Evolutionary conservation across 2,797 vertebrate species (phyloP).

Genomic region (Zenarchopterus dispar): DNA sequence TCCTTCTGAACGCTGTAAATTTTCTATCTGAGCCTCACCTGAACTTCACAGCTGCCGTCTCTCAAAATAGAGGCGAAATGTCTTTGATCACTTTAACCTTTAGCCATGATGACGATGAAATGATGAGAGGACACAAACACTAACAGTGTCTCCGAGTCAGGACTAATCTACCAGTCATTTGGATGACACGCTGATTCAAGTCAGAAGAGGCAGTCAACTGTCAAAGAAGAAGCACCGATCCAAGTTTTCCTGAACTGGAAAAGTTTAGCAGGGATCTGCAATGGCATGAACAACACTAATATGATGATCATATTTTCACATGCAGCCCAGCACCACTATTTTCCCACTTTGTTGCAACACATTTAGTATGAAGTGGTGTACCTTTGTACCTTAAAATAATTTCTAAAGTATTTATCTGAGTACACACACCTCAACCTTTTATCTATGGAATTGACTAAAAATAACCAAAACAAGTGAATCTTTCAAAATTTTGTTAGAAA

Average conservation of each 20-base stretch:
- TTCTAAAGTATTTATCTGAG: too few relatives aligned
- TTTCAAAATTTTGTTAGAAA: too few relatives aligned
- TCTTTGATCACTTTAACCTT: slow-evolving; percentile 10
- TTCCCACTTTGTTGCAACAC: background rate
- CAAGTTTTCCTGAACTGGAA: background rate
- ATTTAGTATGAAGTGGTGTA: too few relatives aligned
- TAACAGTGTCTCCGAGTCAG: background rate
- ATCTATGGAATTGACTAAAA: too few relatives aligned
- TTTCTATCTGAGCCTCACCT: slow-evolving; percentile 26
- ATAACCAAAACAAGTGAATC: too few relatives aligned
- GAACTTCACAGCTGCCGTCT: slow-evolving; percentile 24
- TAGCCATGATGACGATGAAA: background rate
- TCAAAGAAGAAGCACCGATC: background rate
- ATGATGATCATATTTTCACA: too few relatives aligned
- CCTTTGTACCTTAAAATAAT: too few relatives aligned
- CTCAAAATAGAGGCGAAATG: slow-evolving; percentile 2
- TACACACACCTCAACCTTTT: too few relatives aligned
- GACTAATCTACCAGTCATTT: background rate
- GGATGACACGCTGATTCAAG: background rate
- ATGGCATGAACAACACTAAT: background rate
- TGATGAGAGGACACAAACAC: slow-evolving; percentile 4
- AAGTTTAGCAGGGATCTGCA: too few relatives aligned
- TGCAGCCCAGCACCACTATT: too few relatives aligned
- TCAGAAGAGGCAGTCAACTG: background rate
- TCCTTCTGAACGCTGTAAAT: slow-evolving; percentile 9